Percentiles rank a stretch among this genome's conserved stretches.
phyloP scores from a whole-genome alignment of 2,888 invertebrate genomes.

The Drosophila birchii region DNA sequence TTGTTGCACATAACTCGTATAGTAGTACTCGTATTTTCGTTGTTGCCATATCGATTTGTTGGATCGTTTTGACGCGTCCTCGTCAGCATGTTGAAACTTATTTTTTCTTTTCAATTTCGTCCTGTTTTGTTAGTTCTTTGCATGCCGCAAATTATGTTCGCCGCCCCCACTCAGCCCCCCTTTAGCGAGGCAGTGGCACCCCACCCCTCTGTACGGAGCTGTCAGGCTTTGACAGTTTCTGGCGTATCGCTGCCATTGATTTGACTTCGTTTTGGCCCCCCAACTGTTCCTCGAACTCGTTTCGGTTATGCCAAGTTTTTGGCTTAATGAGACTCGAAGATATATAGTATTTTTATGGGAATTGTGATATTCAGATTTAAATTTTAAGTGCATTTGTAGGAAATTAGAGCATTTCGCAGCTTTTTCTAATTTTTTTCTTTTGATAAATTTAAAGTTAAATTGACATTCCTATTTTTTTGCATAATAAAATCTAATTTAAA shows the following conservation, averaged over 20 bases:
- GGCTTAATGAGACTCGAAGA: conserved; percentile 10
- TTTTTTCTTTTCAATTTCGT: conserved; percentile 35
- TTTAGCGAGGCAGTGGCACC: background rate
- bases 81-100: conserved; percentile 71
- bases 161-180: background rate
- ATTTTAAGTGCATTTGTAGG: background rate
- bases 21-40: conserved; percentile 12
- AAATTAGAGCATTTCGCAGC: no score
- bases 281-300: conserved; percentile 8
- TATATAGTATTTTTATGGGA: background rate
- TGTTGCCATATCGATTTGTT: conserved; percentile 57
- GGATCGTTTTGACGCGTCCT: conserved; percentile 78
- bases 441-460: no score
- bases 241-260: conserved; percentile 41
- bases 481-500: no score
- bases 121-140: conserved; percentile 76
- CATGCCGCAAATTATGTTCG: conserved; percentile 77
- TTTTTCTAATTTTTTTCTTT: no score
- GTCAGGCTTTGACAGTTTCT: conserved; percentile 58
- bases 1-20: conserved; percentile 7
- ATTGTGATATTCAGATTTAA: background rate
- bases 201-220: conserved; percentile 17
- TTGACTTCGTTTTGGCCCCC: conserved; percentile 49
- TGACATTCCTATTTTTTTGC: no score
- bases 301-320: background rate